Percentiles rank a stretch among this genome's conserved stretches.
Conservation (phyloP, 2,113 vertebrate genomes). For the Epinephelus moara region DNA sequence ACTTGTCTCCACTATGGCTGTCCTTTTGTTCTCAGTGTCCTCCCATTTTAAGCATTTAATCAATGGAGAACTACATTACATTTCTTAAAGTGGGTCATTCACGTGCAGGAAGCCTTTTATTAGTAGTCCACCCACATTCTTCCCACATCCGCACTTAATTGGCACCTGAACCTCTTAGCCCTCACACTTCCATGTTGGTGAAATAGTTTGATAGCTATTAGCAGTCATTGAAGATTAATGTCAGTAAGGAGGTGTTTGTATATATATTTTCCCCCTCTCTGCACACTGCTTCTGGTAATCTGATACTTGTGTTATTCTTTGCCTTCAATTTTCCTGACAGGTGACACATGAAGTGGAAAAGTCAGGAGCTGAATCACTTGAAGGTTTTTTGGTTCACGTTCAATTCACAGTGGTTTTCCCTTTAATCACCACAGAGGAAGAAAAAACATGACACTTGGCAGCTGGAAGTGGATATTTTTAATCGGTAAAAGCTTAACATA, state of each 20-base stretch:
- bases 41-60: neutral
- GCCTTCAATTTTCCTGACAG: constrained; percentile 28
- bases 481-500: constrained; percentile 2
- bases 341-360: constrained; percentile 46
- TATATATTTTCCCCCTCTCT: neutral
- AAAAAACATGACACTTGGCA: constrained; percentile 36
- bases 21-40: neutral
- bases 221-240: constrained; percentile 16
- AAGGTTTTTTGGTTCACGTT: constrained; percentile 36
- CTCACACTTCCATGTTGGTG: neutral
- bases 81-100: constrained; percentile 10
- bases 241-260: constrained; percentile 17
- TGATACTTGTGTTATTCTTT: constrained; percentile 36
- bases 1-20: neutral
- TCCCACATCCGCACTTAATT: constrained; percentile 9
- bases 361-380: constrained; percentile 23
- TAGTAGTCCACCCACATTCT: constrained; percentile 11
- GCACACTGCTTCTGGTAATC: constrained; percentile 7
- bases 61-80: neutral
- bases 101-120: constrained; percentile 4
- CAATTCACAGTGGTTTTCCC: constrained; percentile 31
- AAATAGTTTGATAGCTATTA: constrained; percentile 24
- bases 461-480: constrained; percentile 26
- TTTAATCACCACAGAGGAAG: constrained; percentile 39
- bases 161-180: constrained; percentile 17